phyloP scores from a whole-genome alignment of 2,113 vertebrate species.

The Scortum barcoo region DNA sequence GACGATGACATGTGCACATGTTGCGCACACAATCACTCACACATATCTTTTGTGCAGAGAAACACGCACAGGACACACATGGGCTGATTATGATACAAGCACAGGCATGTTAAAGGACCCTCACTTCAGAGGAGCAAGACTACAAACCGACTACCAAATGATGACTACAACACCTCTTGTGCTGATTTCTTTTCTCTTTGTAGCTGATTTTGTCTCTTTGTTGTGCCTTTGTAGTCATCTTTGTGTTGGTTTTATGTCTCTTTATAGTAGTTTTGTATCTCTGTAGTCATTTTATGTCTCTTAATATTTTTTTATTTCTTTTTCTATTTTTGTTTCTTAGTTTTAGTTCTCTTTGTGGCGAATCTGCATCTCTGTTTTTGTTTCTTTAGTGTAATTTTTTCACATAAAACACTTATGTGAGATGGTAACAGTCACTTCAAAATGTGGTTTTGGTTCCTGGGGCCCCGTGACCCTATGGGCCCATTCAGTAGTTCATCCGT shows the following conservation, averaged over 20 bases:
- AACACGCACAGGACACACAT: neutral
- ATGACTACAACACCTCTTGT: neutral
- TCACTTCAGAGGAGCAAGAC: neutral
- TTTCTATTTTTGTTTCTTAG: neutral
- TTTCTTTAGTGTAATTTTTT: no score
- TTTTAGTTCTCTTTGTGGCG: no score
- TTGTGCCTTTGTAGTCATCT: neutral
- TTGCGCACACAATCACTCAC: slow-evolving; percentile 28
- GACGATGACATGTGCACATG: slow-evolving; percentile 12
- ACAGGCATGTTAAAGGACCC: neutral
- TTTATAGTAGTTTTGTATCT: neutral
- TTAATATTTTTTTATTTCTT: neutral
- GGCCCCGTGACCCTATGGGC: neutral
- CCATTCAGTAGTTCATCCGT: neutral
- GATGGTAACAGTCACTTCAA: neutral
- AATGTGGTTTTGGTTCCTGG: neutral
- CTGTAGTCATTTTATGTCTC: neutral
- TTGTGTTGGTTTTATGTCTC: neutral
- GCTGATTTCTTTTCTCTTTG: no score
- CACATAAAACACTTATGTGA: neutral
- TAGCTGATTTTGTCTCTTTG: no score
- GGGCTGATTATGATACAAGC: neutral
- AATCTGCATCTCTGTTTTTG: neutral
- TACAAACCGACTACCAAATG: neutral
- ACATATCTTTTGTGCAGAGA: slow-evolving; percentile 13